A percentile compares a stretch with the other conserved stretches of the same genome.
Conservation (phyloP, 2,113 vertebrate genomes). For the Hyperoodon ampullatus region DNA sequence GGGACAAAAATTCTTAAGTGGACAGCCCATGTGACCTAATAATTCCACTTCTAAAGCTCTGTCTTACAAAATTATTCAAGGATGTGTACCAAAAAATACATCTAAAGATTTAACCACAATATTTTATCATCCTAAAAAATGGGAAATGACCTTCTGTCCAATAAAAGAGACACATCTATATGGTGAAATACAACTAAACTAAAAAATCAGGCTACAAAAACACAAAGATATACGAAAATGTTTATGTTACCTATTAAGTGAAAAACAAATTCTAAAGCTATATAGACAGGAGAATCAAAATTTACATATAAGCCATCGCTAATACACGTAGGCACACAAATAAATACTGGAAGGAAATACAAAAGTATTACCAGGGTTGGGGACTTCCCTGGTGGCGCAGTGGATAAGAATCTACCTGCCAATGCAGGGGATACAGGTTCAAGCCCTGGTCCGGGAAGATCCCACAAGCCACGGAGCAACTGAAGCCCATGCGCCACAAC, state of each 20-base stretch:
- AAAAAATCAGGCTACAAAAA: slow-evolving; percentile 14
- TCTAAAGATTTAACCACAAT: not conserved
- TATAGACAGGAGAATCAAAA: not conserved
- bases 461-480: too few species aligned
- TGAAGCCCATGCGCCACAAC: too few species aligned
- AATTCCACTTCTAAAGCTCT: not conserved
- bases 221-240: not conserved
- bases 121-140: slow-evolving; percentile 36
- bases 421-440: too few species aligned
- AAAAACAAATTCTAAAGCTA: slow-evolving; percentile 24
- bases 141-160: not conserved
- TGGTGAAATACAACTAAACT: not conserved
- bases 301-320: not conserved
- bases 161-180: not conserved
- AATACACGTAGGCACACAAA: not conserved
- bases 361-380: not conserved
- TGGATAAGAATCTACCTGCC: too few species aligned
- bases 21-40: not conserved
- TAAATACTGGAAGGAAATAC: not conserved
- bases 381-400: too few species aligned
- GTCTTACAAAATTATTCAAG: not conserved
- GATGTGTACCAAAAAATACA: not conserved
- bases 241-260: not conserved
- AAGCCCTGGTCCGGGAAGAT: too few species aligned
- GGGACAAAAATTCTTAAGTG: not conserved